Evolutionary conservation across 2,888 invertebrate genomes (phyloP).

Genomic region (Euzophera pinguis): DNA sequence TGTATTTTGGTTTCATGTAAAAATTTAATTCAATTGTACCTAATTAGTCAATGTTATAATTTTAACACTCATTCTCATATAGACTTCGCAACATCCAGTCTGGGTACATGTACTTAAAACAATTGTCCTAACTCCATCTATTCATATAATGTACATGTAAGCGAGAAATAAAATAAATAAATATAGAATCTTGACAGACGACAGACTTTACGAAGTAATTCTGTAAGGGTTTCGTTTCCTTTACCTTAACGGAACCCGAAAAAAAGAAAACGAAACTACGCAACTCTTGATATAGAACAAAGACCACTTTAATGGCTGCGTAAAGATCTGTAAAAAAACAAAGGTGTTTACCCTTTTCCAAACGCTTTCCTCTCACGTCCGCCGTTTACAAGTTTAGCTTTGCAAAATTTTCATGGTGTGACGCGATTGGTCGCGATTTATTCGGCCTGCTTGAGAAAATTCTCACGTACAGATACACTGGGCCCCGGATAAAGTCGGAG

Average conservation of each 20-base stretch:
- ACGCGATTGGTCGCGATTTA: conserved; percentile 30
- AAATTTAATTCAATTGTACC: no score
- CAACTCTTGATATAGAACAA: neutral
- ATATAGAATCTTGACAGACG: no score
- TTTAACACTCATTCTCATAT: no score
- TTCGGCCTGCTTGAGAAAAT: conserved; percentile 37
- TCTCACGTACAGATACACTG: conserved; percentile 23
- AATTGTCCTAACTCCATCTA: no score
- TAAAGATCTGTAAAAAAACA: conserved; percentile 23
- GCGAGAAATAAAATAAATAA: no score
- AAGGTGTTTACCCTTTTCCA: conserved; percentile 37
- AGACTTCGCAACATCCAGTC: no score
- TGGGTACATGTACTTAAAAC: no score
- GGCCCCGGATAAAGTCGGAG: conserved; percentile 12
- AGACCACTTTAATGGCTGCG: conserved; percentile 4
- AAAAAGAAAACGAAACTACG: neutral
- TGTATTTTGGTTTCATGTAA: no score
- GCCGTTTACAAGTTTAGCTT: conserved; percentile 42
- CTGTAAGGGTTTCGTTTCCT: no score
- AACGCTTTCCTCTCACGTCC: conserved; percentile 41
- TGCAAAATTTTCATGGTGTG: conserved; percentile 40
- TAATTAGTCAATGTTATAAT: no score
- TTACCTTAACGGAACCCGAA: neutral
- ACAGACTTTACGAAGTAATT: no score
- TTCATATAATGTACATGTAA: no score